These are phyloP conservation scores for Eurystomus gularis DNA, from an alignment of 2,113 vertebrate species.

Conservation along the genomic window DNA sequence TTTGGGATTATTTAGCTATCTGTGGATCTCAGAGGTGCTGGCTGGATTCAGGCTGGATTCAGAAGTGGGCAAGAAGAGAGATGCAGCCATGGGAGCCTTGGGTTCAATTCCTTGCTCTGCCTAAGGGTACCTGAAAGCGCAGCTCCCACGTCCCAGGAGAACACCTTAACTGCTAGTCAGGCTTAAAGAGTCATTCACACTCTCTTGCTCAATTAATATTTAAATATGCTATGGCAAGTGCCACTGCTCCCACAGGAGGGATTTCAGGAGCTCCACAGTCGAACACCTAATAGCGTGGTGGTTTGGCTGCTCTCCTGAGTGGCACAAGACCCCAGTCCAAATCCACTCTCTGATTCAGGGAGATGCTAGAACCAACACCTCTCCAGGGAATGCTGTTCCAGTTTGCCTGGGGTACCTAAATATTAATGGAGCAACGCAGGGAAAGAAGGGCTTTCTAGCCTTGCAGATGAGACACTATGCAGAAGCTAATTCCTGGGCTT, in stretches of 20 bases:
- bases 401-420: conserved; percentile 23
- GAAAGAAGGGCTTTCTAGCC: neutral
- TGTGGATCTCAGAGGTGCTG: neutral
- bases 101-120: conserved; percentile 37
- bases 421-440: conserved; percentile 16
- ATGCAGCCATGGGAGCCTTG: neutral
- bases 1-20: neutral
- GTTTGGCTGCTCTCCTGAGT: conserved; percentile 8
- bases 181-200: conserved; percentile 64
- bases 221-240: conserved; percentile 59
- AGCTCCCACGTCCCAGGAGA: conserved; percentile 46
- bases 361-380: neutral
- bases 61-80: neutral
- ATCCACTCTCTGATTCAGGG: neutral
- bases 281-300: neutral
- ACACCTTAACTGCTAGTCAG: conserved; percentile 44
- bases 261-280: neutral
- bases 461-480: accelerated
- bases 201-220: conserved; percentile 69
- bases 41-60: neutral
- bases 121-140: conserved; percentile 24
- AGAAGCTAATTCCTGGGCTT: neutral
- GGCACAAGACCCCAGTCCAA: neutral
- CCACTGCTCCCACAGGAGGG: conserved; percentile 47
- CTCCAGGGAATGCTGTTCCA: neutral